Base-by-base conservation (phyloP, 2,113 vertebrate species). In the Sisor rabdophorus region DNA sequence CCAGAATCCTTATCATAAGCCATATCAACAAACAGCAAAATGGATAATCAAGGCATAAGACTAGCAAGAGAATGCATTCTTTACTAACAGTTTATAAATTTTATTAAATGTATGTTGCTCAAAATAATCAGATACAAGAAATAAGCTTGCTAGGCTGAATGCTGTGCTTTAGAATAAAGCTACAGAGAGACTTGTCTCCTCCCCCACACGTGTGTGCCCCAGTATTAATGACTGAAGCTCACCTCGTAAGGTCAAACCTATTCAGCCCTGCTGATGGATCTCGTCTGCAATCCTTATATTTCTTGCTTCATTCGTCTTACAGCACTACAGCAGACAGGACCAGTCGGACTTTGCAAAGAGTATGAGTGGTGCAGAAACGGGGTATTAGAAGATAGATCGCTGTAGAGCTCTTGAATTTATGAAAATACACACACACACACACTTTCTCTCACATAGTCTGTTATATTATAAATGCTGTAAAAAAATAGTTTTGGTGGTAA, bases 221-320 rank as follows among this genome's bases (percentile, higher is more conserved):
- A 61, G 94, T 94, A 95, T 95, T 95, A 94, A 98, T 97, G 93
- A 90, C 91, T 92, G 92, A 88, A 89, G 93, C 95, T 95, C 91
- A 95, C 93, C 95, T 93, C 92, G 86, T 91, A 89, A 92, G 95
- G 96, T 98, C 95, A 97, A 97, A 98, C 94, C 93, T 94, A 98
- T 98, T 94, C 91, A 91, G 93, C 90, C 68, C 88, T 90, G 91
- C 91, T 96, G 95, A 97, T 94, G 92, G 93, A 97, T 95, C 91
- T 94, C 93, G 93, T 94, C 93, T 95, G 94, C 89, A 82, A 92
- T 79, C 89, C 81, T 73, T 91, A 55, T 59, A 75, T 92, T 91
- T 91, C 92, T 91, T 87, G 91, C 89, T 88, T 93, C 92, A 94
- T 95, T 91, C 89, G 92, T 95, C 93, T 93, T 92, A n/a, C 44